Conservation (phyloP, 2,113 vertebrate species). For the Semnornis frantzii region DNA sequence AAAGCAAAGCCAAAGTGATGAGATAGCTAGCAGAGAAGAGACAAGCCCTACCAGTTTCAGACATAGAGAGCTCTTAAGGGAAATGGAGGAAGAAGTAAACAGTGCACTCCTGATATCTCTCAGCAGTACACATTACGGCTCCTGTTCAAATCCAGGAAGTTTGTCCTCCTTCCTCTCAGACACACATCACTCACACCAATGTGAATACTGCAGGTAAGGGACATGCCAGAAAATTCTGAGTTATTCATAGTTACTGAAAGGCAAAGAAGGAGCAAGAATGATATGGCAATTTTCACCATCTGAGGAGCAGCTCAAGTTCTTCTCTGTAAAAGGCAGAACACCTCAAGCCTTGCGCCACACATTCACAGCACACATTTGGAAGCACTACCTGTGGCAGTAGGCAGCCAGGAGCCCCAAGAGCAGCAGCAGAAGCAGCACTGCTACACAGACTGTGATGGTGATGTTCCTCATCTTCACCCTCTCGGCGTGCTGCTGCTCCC, state of each 20-base stretch:
- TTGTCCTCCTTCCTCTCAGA: neutral
- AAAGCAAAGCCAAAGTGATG: neutral
- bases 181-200: rapidly evolving
- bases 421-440: conserved; percentile 74
- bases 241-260: neutral
- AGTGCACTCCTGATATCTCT: neutral
- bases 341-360: rapidly evolving
- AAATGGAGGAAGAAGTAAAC: neutral
- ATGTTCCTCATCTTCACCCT: conserved; percentile 75
- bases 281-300: rapidly evolving
- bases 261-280: neutral
- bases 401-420: conserved; percentile 75
- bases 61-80: neutral
- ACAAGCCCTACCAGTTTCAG: neutral
- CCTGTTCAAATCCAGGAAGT: neutral
- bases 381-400: conserved; percentile 82
- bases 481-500: conserved; percentile 82
- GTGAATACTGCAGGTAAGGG: neutral
- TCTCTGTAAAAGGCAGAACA: neutral
- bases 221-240: neutral
- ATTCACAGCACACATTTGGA: rapidly evolving
- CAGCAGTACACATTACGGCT: neutral
- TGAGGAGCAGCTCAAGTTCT: rapidly evolving
- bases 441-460: conserved; percentile 66
- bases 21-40: neutral